Percentiles rank a stretch among this genome's conserved stretches.
These are phyloP conservation scores for Hydractinia symbiolongicarpus DNA, from an alignment of 30 jellyfish, hydroid and myxozoan genomes.

Conservation along the genomic window DNA sequence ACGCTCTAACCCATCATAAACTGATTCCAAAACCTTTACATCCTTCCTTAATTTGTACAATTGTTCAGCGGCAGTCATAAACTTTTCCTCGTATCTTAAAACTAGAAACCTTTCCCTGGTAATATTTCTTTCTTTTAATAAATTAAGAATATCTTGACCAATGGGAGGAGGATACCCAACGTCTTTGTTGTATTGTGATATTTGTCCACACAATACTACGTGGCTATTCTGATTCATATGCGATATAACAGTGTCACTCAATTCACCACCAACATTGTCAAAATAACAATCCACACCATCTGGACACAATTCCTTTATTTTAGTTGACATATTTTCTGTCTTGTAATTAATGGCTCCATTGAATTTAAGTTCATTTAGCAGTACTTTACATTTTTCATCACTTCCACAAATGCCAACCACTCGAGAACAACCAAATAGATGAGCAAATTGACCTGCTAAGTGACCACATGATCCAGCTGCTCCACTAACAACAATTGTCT, in stretches of 20 bases:
- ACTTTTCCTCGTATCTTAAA: conserved; percentile 24
- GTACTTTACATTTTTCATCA: conserved; percentile 34
- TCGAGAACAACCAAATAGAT: conserved; percentile 26
- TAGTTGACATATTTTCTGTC: conserved; percentile 26
- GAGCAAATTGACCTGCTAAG: conserved; percentile 56
- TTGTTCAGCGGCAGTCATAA: neutral
- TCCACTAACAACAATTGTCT: conserved; percentile 54
- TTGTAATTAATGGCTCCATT: conserved; percentile 45
- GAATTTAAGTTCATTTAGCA: conserved; percentile 32
- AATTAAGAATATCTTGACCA: conserved; percentile 12
- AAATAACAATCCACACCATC: conserved; percentile 47
- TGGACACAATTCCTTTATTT: conserved; percentile 39
- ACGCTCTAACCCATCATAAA: conserved; percentile 46
- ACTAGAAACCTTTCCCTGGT: conserved; percentile 47
- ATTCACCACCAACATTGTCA: conserved; percentile 59
- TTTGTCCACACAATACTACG: conserved; percentile 49
- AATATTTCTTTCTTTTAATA: conserved; percentile 17
- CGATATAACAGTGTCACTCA: conserved; percentile 39
- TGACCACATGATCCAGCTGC: conserved; percentile 69
- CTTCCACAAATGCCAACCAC: conserved; percentile 61
- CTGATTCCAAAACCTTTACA: conserved; percentile 29
- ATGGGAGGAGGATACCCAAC: conserved; percentile 41
- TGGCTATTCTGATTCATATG: conserved; percentile 29
- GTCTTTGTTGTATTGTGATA: conserved; percentile 45
- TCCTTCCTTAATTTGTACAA: neutral